Evolutionary conservation across 2,797 vertebrate species (phyloP), one percentile per base, ranked within the genome.

Genomic region (Rousettus madagascariensis): DNA sequence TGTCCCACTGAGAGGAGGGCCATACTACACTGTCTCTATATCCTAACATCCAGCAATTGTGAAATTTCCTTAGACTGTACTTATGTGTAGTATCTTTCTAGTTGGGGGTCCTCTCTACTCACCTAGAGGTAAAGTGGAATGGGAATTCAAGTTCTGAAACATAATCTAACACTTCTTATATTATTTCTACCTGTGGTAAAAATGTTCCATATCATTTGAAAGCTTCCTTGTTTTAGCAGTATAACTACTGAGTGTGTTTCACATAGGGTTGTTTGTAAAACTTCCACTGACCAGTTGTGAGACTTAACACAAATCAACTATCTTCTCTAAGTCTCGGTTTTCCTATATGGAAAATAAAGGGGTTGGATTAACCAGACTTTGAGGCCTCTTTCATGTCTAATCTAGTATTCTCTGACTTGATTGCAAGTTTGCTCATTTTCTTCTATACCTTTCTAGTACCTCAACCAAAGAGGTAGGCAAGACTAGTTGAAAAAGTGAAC

Each of bases 121-220:
- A 57, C 15, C 28, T 46, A 43, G 33, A 89, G 57, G 68, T 26
- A 86, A 69, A 72, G 12, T 20, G 11, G 59, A 57, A 63, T 36
- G 43, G 36, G 41, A 66, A 90, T 36, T 87, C 65, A 51, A 75
- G 38, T 69, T 90, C 78, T 84, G 51, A 93, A 95, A 85, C 17
- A 77, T 16, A 86, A 82, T 65, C 12, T n/a, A 65, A 28, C 43
- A 49, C 36, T 63, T 86, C 33, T 30, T 30, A 30, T 74, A 26
- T 86, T 55, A 78, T 78, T 89, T 94, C 74, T 38, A 68, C 41
- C 53, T 78, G 15, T 38, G 33, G 17, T 65, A 65, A 94, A 89
- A 69, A 86, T 55, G 46, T 75, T 75, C 8, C 38, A 5, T 24
- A 36, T 79, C 36, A 92, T 17, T 43, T 68, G 49, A 38, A 94